Conservation (phyloP, 2,888 invertebrate genomes). For the Patella pellucida region DNA sequence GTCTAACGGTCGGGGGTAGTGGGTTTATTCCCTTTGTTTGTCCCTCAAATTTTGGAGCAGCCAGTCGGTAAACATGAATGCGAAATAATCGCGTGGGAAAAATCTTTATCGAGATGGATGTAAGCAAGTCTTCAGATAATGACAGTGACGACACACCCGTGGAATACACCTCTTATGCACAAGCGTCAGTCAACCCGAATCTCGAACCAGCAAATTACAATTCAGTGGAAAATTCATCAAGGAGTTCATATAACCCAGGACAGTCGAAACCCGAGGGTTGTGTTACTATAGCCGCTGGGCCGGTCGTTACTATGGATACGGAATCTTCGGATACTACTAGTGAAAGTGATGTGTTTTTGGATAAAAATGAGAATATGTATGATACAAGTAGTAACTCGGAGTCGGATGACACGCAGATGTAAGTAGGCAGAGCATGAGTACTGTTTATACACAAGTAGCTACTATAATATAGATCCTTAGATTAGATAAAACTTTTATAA, state of each 20-base stretch:
- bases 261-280: neutral
- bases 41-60: neutral
- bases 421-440: conserved; percentile 6
- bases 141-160: neutral
- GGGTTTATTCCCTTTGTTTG: conserved; percentile 5
- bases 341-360: conserved; percentile 24
- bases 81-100: conserved; percentile 5
- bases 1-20: neutral
- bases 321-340: conserved; percentile 12
- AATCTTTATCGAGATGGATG: neutral
- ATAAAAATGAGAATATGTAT: conserved; percentile 14
- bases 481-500: too few species aligned
- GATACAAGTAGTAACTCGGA: conserved; percentile 25
- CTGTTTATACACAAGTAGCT: too few species aligned
- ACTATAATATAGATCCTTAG: too few species aligned
- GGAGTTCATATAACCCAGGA: neutral
- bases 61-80: neutral
- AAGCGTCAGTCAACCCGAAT: too few species aligned
- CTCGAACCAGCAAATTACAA: too few species aligned
- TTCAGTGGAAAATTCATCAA: too few species aligned
- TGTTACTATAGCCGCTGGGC: conserved; percentile 2
- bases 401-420: conserved; percentile 29
- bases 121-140: neutral
- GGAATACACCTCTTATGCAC: too few species aligned
- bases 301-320: conserved; percentile 18